A percentile compares a stretch with the other conserved stretches of the same genome.
Evolutionary conservation across 2,113 vertebrate species (phyloP).

Genomic region (Apeltes quadracus): DNA sequence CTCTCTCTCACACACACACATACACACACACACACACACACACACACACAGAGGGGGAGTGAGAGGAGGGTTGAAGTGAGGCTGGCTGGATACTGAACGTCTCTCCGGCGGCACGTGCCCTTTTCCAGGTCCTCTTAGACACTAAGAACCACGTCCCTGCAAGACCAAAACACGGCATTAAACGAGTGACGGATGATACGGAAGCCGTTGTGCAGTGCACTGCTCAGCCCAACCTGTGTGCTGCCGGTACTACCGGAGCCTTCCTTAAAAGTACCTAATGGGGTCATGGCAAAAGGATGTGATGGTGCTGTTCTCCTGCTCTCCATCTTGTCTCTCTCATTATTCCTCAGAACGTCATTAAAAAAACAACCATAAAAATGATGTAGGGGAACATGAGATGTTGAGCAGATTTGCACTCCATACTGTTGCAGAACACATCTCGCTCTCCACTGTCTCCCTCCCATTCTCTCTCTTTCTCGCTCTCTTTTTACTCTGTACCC

Average conservation of each 20-base stretch:
- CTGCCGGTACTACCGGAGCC: constrained; percentile 47
- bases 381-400: constrained; percentile 73
- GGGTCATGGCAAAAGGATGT: constrained; percentile 42
- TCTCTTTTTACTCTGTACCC: constrained; percentile 48
- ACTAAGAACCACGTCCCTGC: constrained; percentile 57
- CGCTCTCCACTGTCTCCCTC: constrained; percentile 9
- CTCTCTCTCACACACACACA: too few relatives aligned
- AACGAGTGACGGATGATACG: constrained; percentile 34
- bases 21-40: constrained; percentile 11
- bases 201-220: constrained; percentile 39
- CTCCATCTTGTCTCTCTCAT: constrained; percentile 56
- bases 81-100: constrained; percentile 58
- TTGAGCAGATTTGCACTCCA: constrained; percentile 75
- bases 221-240: constrained; percentile 39
- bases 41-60: constrained; percentile 1
- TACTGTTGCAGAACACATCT: constrained; percentile 68
- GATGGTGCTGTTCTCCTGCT: constrained; percentile 57
- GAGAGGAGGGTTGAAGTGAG: constrained; percentile 24
- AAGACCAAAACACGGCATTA: constrained; percentile 51
- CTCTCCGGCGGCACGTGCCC: constrained; percentile 57
- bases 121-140: constrained; percentile 53
- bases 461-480: constrained; percentile 27
- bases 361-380: constrained; percentile 71
- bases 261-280: constrained; percentile 43
- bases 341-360: constrained; percentile 53